Evolutionary conservation across 1,140 invertebrate species (phyloP).

Genomic region (Drosophila setifemur): DNA sequence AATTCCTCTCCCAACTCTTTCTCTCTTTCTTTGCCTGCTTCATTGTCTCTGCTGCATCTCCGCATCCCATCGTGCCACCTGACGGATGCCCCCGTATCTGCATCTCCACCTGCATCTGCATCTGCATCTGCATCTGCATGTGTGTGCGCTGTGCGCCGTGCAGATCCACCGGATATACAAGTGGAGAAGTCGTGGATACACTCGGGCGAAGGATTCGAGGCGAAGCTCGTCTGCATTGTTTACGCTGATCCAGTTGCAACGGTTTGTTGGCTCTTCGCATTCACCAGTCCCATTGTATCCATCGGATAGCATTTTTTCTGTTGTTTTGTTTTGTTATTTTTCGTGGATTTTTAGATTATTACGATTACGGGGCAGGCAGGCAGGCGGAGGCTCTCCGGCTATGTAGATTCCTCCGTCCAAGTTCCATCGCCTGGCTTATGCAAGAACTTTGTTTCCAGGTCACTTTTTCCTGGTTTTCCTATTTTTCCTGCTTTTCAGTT

Average conservation of each 20-base stretch:
- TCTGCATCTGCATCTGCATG: background rate
- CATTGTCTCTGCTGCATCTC: conserved; percentile 4
- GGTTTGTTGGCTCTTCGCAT: conserved; percentile 83
- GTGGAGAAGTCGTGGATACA: conserved; percentile 89
- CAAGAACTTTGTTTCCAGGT: conserved; percentile 66
- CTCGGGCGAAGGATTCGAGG: conserved; percentile 88
- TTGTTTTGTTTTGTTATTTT: conserved; percentile 48
- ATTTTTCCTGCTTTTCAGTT: conserved; percentile 14
- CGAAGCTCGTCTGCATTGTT: conserved; percentile 88
- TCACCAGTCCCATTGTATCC: conserved; percentile 44
- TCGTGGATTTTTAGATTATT: conserved; percentile 65
- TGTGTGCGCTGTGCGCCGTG: background rate
- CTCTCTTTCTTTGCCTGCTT: conserved; percentile 3
- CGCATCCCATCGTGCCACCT: conserved; percentile 30
- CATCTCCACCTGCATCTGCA: too few relatives aligned
- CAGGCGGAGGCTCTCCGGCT: background rate
- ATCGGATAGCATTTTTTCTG: conserved; percentile 12
- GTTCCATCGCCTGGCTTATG: conserved; percentile 32
- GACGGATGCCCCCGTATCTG: conserved; percentile 35
- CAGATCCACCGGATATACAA: conserved; percentile 87
- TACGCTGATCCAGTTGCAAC: conserved; percentile 88
- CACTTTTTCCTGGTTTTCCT: conserved; percentile 52
- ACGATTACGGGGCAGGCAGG: conserved; percentile 39
- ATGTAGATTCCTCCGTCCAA: conserved; percentile 1
- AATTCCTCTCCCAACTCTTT: conserved; percentile 27